phyloP scores from a whole-genome alignment of 1,140 invertebrate genomes.

The Teleogryllus occipitalis region DNA sequence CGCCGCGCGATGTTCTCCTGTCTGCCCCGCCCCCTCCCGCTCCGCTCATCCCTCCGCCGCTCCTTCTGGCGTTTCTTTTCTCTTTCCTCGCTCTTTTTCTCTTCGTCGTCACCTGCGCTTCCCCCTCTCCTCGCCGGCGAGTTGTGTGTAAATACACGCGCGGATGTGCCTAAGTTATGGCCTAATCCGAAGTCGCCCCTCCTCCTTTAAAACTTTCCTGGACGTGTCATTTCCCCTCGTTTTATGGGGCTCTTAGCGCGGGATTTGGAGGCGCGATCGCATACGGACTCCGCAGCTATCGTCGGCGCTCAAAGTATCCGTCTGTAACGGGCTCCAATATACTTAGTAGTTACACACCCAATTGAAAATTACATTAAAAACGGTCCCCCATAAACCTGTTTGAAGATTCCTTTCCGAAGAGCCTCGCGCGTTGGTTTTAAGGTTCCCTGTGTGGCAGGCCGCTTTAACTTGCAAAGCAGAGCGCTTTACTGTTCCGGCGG shows the following conservation, averaged over 20 bases:
- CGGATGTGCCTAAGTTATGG: neutral
- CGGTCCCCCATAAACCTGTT: neutral
- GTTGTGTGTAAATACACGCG: neutral
- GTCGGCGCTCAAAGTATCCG: neutral
- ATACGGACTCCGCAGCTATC: neutral
- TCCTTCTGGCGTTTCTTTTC: neutral
- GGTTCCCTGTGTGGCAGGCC: too few relatives aligned
- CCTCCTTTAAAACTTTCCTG: neutral
- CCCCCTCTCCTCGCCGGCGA: too few relatives aligned
- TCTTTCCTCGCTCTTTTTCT: neutral
- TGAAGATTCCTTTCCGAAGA: neutral
- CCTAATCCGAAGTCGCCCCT: neutral
- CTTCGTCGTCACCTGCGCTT: too few relatives aligned
- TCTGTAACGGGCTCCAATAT: neutral
- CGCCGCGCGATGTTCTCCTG: neutral
- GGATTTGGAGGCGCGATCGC: neutral
- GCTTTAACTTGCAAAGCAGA: neutral
- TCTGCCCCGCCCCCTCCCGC: neutral
- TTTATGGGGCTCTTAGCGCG: neutral
- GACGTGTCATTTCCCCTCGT: neutral
- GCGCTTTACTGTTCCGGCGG: neutral
- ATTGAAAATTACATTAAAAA: conserved; percentile 6
- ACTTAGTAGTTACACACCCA: conserved; percentile 4
- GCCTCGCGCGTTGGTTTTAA: too few relatives aligned
- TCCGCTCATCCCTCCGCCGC: neutral